Percentiles rank a stretch among this genome's conserved stretches.
Conservation (phyloP, 2,797 vertebrate genomes). For the Synanceia verrucosa region DNA sequence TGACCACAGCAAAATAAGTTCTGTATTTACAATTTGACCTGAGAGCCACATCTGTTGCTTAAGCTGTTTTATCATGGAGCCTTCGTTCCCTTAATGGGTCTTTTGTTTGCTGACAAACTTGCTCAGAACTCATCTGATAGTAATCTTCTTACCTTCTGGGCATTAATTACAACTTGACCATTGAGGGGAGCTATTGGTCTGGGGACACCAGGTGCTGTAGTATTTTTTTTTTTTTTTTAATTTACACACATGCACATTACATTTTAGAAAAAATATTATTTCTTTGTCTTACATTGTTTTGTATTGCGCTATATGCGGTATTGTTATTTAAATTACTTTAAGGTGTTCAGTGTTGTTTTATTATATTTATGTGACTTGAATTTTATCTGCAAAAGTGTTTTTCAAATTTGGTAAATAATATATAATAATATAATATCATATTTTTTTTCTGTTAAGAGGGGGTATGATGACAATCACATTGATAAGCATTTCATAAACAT, state of each 20-base stretch:
- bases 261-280: not conserved
- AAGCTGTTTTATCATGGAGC: not conserved
- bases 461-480: not conserved
- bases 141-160: not conserved
- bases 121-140: not conserved
- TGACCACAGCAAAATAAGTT: not conserved
- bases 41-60: not conserved
- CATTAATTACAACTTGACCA: slow-evolving; percentile 51
- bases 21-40: not conserved
- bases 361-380: not conserved
- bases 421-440: not conserved
- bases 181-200: slow-evolving; percentile 72
- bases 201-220: slow-evolving; percentile 24
- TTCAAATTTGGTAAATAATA: not conserved
- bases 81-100: not conserved
- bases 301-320: not conserved
- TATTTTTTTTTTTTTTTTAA: slow-evolving; percentile 29
- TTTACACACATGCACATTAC: slow-evolving; percentile 6
- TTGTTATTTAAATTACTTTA: not conserved
- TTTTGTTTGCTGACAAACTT: not conserved
- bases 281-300: not conserved
- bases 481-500: not conserved
- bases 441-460: slow-evolving; percentile 2
- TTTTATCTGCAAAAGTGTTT: not conserved
- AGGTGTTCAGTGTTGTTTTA: not conserved